Percentiles rank a stretch among this genome's conserved stretches.
These are phyloP conservation scores for Lampropteryx suffumata DNA, from an alignment of 2,888 invertebrate species.

Conservation along the genomic window DNA sequence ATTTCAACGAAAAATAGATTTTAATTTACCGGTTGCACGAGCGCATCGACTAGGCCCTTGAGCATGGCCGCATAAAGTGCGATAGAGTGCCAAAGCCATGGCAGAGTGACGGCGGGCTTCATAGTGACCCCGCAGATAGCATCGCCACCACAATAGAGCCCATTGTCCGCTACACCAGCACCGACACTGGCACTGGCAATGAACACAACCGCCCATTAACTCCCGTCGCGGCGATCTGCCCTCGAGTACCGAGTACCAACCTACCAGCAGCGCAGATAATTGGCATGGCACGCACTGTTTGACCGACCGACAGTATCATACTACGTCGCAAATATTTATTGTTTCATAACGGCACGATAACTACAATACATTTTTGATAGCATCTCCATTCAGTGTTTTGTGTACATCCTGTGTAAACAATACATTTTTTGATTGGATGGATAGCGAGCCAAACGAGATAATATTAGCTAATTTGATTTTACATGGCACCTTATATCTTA, in stretches of 20 bases:
- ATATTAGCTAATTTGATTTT: constrained; percentile 12
- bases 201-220: constrained; percentile 24
- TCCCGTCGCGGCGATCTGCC: constrained; percentile 17
- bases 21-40: constrained; percentile 53
- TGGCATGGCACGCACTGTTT: constrained; percentile 22
- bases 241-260: constrained; percentile 24
- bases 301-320: constrained; percentile 33
- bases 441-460: constrained; percentile 20
- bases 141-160: constrained; percentile 51
- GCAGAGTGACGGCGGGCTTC: constrained; percentile 31
- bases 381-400: constrained; percentile 31
- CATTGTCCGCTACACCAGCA: constrained; percentile 45
- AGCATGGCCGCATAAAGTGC: constrained; percentile 47
- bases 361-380: constrained; percentile 21
- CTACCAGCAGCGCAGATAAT: constrained; percentile 20
- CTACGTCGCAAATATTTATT: constrained; percentile 28
- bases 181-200: constrained; percentile 53
- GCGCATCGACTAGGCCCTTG: constrained; percentile 49
- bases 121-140: constrained; percentile 47
- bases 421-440: constrained; percentile 22
- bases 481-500: no score
- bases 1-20: background rate
- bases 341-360: constrained; percentile 28
- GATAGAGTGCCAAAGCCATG: constrained; percentile 44
- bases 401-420: constrained; percentile 42